phyloP scores from a whole-genome alignment of 2,113 vertebrate species.

The Hoplias malabaricus region DNA sequence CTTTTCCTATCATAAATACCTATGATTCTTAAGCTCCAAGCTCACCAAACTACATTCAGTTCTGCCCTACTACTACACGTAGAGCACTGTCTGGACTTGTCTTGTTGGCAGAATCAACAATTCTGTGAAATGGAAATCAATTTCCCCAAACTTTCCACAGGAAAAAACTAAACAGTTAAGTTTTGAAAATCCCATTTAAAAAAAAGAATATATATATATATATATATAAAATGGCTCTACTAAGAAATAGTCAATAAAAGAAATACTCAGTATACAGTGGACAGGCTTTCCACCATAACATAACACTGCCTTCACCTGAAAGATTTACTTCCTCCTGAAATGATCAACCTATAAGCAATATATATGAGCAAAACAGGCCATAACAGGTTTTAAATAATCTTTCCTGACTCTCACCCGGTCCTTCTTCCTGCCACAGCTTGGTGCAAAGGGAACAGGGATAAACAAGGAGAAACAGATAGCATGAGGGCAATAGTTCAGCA shows the following conservation, averaged over 20 bases:
- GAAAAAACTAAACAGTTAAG: conserved; percentile 9
- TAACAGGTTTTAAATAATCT: conserved; percentile 1
- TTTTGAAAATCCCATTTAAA: conserved; percentile 12
- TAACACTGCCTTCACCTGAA: background rate
- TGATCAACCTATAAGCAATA: background rate
- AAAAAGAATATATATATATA: background rate
- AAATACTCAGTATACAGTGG: background rate
- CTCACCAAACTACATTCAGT: conserved; percentile 64
- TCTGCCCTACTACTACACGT: conserved; percentile 43
- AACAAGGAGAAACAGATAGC: conserved; percentile 55
- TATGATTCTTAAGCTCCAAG: conserved; percentile 65
- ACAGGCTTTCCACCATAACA: background rate
- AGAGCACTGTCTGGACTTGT: conserved; percentile 37
- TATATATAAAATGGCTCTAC: background rate
- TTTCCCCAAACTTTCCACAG: conserved; percentile 7
- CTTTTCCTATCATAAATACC: conserved; percentile 10
- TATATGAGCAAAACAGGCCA: background rate
- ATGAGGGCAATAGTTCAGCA: conserved; percentile 40
- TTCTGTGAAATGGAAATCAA: conserved; percentile 37
- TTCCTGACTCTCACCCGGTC: conserved; percentile 15
- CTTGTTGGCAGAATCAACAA: conserved; percentile 30
- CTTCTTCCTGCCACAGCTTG: background rate
- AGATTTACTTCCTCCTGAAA: background rate
- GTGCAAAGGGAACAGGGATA: conserved; percentile 50
- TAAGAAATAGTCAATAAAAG: conserved; percentile 7